Conservation (phyloP, 2,113 vertebrate species). For the Mystacornis crossleyi region DNA sequence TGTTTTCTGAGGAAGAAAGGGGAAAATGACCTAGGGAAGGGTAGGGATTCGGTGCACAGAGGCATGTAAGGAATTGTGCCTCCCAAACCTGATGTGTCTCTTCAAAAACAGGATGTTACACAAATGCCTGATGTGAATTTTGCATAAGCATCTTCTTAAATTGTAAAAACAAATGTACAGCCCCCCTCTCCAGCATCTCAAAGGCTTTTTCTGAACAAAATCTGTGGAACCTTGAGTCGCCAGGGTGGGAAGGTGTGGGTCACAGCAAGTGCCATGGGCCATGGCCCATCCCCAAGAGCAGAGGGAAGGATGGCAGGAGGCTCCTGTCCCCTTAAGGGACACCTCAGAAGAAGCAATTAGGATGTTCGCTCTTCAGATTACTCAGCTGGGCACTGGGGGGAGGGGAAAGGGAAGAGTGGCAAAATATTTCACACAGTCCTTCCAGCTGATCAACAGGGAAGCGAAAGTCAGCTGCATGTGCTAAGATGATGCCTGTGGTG, state of each 20-base stretch:
- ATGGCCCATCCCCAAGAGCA: fast-evolving
- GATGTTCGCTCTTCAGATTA: not conserved
- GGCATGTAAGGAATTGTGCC: not conserved
- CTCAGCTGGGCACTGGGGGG: not conserved
- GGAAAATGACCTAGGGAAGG: not conserved
- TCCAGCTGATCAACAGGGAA: not conserved
- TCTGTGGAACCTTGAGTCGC: not conserved
- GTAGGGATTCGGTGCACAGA: not conserved
- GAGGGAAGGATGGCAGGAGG: not conserved
- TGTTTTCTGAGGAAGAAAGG: not conserved
- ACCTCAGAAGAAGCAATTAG: not conserved
- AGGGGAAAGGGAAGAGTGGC: not conserved
- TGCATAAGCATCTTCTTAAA: not conserved
- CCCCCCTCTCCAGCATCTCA: not conserved
- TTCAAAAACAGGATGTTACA: not conserved
- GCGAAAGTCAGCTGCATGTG: not conserved
- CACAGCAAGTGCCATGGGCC: not conserved
- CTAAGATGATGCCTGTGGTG: not conserved
- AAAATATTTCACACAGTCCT: not conserved
- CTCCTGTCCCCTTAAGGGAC: not conserved
- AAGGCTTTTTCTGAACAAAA: not conserved
- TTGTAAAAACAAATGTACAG: not conserved
- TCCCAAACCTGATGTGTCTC: not conserved
- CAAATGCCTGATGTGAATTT: not conserved
- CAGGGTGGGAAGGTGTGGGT: not conserved